Evolutionary conservation across 2,797 vertebrate genomes (phyloP).

Genomic region (Ispidina picta): DNA sequence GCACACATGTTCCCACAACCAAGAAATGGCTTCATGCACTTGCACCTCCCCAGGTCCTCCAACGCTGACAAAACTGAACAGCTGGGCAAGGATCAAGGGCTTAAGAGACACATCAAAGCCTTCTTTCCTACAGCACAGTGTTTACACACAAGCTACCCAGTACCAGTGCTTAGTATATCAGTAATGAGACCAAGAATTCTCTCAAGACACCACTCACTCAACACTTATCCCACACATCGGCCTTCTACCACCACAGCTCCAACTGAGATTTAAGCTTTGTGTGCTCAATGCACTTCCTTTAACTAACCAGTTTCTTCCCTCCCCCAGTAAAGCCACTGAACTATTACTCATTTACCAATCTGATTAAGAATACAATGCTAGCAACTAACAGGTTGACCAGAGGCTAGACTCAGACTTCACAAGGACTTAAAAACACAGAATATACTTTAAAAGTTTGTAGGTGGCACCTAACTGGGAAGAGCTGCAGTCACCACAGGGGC

Average conservation of each 20-base stretch:
- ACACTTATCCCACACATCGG: background rate
- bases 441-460: background rate
- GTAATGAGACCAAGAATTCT: background rate
- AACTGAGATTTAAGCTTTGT: background rate
- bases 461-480: background rate
- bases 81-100: background rate
- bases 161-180: background rate
- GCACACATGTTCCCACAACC: background rate
- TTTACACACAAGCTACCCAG: background rate
- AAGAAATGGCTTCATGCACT: rapidly evolving
- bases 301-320: background rate
- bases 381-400: background rate
- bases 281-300: background rate
- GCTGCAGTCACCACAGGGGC: background rate
- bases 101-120: background rate
- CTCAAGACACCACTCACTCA: background rate
- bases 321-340: background rate
- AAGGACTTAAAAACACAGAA: background rate
- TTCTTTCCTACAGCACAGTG: background rate
- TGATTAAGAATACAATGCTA: background rate
- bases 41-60: background rate
- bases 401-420: background rate
- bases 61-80: background rate
- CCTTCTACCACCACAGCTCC: background rate
- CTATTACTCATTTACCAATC: constrained; percentile 58